Conservation (phyloP, 2,888 invertebrate genomes). For the Netelia fuscicornis region DNA sequence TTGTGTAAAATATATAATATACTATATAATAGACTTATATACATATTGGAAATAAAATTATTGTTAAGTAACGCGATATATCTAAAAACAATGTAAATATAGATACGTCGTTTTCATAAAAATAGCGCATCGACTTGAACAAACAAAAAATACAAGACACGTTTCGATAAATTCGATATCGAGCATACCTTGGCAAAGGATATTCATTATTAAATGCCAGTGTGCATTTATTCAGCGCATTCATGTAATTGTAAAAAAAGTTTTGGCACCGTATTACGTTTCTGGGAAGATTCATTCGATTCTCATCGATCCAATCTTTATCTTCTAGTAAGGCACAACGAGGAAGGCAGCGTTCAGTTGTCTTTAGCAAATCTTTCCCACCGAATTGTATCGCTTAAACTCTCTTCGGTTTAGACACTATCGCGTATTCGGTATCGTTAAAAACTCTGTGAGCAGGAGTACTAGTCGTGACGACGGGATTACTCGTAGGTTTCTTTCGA, state of each 20-base stretch:
- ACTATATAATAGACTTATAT: slow-evolving; percentile 43
- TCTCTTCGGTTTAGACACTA: slow-evolving; percentile 94
- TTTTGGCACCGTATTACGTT: slow-evolving; percentile 58
- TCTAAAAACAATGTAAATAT: slow-evolving; percentile 42
- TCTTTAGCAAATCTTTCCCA: slow-evolving; percentile 22
- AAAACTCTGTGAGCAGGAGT: slow-evolving; percentile 89
- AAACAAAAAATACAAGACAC: slow-evolving; percentile 2
- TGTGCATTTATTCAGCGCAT: slow-evolving; percentile 13
- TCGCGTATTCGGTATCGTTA: slow-evolving; percentile 92
- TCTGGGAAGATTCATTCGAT: slow-evolving; percentile 15
- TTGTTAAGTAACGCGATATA: slow-evolving; percentile 29
- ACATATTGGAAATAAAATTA: slow-evolving; percentile 50
- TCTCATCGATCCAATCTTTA: slow-evolving; percentile 31
- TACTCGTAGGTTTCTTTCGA: slow-evolving; percentile 87
- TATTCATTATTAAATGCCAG: slow-evolving; percentile 29
- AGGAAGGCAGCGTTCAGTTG: slow-evolving; percentile 22
- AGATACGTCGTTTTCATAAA: slow-evolving; percentile 7
- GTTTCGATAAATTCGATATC: slow-evolving; percentile 13
- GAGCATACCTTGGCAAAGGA: slow-evolving; percentile 19
- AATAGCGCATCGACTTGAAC: neutral
- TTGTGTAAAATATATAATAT: slow-evolving; percentile 38
- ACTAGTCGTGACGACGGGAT: slow-evolving; percentile 80
- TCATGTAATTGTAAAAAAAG: slow-evolving; percentile 5
- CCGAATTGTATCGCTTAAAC: slow-evolving; percentile 86
- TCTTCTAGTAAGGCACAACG: slow-evolving; percentile 57